Evolutionary conservation across 2,888 invertebrate species (phyloP), one percentile per base, ranked within the genome.

Genomic region (Prostheceraeus crozeri): DNA sequence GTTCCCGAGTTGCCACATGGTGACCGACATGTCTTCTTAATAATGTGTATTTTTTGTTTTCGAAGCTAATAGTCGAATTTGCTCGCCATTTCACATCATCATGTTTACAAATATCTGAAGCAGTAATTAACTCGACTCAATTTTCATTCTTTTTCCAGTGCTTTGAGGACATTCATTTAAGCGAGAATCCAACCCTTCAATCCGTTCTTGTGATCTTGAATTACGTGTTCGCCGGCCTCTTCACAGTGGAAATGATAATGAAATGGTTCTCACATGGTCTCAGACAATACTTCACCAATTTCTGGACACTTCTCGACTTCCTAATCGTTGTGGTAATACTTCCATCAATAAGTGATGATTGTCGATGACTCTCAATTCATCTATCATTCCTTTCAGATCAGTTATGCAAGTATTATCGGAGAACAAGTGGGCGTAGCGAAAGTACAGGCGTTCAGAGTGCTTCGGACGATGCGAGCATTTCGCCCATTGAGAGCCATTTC

Each of bases 301-400:
- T 91, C 78, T 94, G 94, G 94, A 91, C 91, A 59, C 83, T 91
- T 68, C 80, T 94, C 75, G 94, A 94, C 81, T 91, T 91, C 80
- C 84, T 87, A 72, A 93, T 93, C 76, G 93, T 93, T 73, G 86
- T 89, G 81, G 93, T 93, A 82, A 86, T 89, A 85, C 27, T 30
- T 28, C 3, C 14, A 19, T 45, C 3, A 45, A 36, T 25, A n/a
- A n/a, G n/a, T n/a, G n/a, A n/a, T n/a, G n/a, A n/a, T n/a, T n/a
- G n/a, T n/a, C n/a, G n/a, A n/a, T n/a, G n/a, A n/a, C n/a, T n/a
- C n/a, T n/a, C n/a, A n/a, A n/a, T n/a, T n/a, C n/a, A n/a, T n/a
- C n/a, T n/a, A n/a, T n/a, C n/a, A n/a, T n/a, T n/a, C n/a, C n/a
- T n/a, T n/a, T n/a, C n/a, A n/a, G n/a, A n/a, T n/a, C n/a, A n/a